These are phyloP conservation scores for Vespertilio murinus DNA, from an alignment of 2,797 vertebrate genomes.

Conservation along the genomic window DNA sequence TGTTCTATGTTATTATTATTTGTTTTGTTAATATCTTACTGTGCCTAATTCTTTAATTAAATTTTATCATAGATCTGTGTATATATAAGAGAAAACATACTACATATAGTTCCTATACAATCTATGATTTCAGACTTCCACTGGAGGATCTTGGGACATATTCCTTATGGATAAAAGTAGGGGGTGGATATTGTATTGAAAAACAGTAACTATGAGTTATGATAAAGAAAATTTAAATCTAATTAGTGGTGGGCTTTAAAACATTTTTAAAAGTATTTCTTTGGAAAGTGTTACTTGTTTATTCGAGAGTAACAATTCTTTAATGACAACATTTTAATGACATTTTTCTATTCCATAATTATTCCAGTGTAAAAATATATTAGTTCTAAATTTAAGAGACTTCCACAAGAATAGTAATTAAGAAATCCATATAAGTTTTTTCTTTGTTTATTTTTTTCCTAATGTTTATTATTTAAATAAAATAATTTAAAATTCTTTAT, in stretches of 20 bases:
- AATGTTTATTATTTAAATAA: conserved; percentile 29
- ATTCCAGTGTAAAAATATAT: neutral
- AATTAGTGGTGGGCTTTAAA: neutral
- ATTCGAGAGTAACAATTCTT: neutral
- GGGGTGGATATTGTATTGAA: neutral
- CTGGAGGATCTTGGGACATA: neutral
- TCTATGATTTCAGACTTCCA: neutral
- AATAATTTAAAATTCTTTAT: neutral
- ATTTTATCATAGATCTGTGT: neutral
- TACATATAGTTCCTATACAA: neutral
- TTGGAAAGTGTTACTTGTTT: neutral
- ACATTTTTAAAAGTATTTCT: neutral
- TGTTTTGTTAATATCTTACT: neutral
- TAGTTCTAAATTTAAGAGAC: neutral
- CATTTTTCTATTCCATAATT: conserved; percentile 15
- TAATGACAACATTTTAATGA: neutral
- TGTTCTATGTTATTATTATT: neutral
- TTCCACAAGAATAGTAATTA: neutral
- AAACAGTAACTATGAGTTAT: neutral
- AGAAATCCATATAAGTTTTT: neutral
- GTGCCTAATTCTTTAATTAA: neutral
- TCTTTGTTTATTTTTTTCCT: neutral
- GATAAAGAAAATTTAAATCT: neutral
- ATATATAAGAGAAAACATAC: neutral
- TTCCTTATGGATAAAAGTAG: too few species aligned